Base-by-base conservation (phyloP, 2,113 vertebrate species). In the Pycnonotus jocosus region DNA sequence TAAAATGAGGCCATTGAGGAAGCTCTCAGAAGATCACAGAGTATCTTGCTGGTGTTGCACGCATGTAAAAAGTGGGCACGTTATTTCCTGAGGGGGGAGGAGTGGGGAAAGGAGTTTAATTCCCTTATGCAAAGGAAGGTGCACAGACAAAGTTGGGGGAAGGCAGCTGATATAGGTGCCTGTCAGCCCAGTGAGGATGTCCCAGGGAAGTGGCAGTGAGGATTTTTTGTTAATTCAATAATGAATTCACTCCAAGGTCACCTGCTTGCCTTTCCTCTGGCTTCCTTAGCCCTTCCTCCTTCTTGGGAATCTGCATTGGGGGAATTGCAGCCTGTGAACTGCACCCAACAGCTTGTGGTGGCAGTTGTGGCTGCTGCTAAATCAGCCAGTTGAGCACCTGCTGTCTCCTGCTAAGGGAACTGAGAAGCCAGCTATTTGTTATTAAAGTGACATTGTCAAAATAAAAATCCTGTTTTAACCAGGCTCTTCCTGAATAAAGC, bases 371-470 rank as follows among this genome's bases (percentile, higher is more conserved):
- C 92, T 92, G 62, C 94, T 92, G 94, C 76, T 93, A 82, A 93
- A 87, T 96, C 95, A 95, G 87, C 95, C 93, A 84, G 95, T 90
- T 96, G 96, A 97, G 96, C 97, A 96, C 95, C 94, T 95, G 88
- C 95, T 93, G 94, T 86, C 95, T 97, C 78, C 93, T 3, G 90
- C 96, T 66, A 57, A 84, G 82, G 64, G 76, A 93, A 45, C 72
- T 33, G 65, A 91, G 66, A 79, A 90, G 64, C 60, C 58, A 73
- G 78, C 62, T 92, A 82, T 96, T 97, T 93, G 62, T 92, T 73
- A 53, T 89, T 95, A 88, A 95, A 96, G 77, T 57, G 86, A 93
- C 57, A 64, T 10, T 89, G 85, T 87, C 82, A 95, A 81, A 78
- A 79, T 81, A 61, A 86, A 85, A 93, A 81, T 65, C 30, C 9